Percentiles rank a stretch among this genome's conserved stretches.
Conservation (phyloP, 2,888 invertebrate genomes). For the Hirtodrosophila confusa region DNA sequence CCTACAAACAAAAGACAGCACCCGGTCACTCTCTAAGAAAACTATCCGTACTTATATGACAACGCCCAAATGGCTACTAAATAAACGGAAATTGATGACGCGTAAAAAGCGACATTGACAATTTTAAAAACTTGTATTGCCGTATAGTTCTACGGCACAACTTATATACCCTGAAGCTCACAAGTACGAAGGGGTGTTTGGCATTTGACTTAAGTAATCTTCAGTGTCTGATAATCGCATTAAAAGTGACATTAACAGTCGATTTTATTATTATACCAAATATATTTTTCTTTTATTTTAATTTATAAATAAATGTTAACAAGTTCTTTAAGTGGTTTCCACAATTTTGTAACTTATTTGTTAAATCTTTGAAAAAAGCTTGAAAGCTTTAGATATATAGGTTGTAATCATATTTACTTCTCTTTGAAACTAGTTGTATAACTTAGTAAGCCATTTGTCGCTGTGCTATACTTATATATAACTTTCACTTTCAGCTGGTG, state of each 20-base stretch:
- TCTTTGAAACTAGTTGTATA: too few species aligned
- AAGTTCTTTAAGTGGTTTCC: too few species aligned
- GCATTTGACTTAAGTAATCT: background rate
- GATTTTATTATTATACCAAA: background rate
- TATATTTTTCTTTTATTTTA: too few species aligned
- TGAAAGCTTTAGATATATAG: too few species aligned
- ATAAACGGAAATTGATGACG: slow-evolving; percentile 75
- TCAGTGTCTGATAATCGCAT: too few species aligned
- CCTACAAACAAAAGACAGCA: slow-evolving; percentile 72
- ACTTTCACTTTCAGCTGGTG: too few species aligned
- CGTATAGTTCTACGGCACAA: slow-evolving; percentile 18
- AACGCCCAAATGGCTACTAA: slow-evolving; percentile 66
- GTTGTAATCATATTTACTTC: too few species aligned
- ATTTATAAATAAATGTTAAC: too few species aligned
- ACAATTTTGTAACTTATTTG: too few species aligned
- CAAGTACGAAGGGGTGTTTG: slow-evolving; percentile 9
- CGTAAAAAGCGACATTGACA: slow-evolving; percentile 73
- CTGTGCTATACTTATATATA: too few species aligned
- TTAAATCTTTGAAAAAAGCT: too few species aligned
- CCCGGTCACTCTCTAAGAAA: slow-evolving; percentile 54
- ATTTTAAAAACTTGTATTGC: slow-evolving; percentile 71
- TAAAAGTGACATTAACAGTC: background rate
- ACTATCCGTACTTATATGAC: slow-evolving; percentile 40
- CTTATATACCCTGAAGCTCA: slow-evolving; percentile 32
- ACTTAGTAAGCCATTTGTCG: too few species aligned